phyloP scores from a whole-genome alignment of 2,797 vertebrate genomes.

The Chelmon rostratus region DNA sequence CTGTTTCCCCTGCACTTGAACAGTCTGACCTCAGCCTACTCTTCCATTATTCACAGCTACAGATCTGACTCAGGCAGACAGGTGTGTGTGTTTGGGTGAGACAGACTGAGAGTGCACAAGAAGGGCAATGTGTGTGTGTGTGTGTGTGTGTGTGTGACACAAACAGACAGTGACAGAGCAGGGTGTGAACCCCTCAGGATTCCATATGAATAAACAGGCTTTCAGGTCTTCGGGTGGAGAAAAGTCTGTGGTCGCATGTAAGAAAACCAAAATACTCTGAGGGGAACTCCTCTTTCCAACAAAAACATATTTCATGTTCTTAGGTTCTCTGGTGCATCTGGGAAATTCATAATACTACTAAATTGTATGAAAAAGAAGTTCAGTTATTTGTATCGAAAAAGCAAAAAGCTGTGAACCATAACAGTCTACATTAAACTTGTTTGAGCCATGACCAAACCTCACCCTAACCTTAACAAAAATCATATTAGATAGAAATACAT shows the following conservation, averaged over 20 bases:
- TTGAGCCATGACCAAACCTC: background rate
- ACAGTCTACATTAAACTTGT: background rate
- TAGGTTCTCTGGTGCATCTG: constrained; percentile 3
- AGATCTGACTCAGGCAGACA: constrained; percentile 68
- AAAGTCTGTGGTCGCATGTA: constrained; percentile 4
- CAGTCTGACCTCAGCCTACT: constrained; percentile 77
- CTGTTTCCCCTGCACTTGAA: constrained; percentile 49
- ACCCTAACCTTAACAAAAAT: background rate
- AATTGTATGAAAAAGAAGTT: constrained; percentile 14
- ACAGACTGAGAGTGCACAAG: background rate
- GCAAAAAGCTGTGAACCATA: background rate
- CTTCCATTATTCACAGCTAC: constrained; percentile 76
- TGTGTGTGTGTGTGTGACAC: constrained; percentile 1
- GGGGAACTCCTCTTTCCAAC: background rate
- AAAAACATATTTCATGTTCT: constrained; percentile 30
- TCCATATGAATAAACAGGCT: constrained; percentile 39
- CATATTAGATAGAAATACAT: background rate
- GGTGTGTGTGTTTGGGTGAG: constrained; percentile 43
- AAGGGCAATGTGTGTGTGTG: constrained; percentile 21
- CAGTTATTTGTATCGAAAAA: constrained; percentile 13
- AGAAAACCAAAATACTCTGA: constrained; percentile 24
- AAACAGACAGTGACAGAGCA: constrained; percentile 36
- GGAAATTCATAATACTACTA: constrained; percentile 20
- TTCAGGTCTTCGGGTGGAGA: constrained; percentile 13
- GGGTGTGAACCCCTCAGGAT: constrained; percentile 36